Evolutionary conservation across 2,113 vertebrate species (phyloP).

Genomic region (Pavo muticus): DNA sequence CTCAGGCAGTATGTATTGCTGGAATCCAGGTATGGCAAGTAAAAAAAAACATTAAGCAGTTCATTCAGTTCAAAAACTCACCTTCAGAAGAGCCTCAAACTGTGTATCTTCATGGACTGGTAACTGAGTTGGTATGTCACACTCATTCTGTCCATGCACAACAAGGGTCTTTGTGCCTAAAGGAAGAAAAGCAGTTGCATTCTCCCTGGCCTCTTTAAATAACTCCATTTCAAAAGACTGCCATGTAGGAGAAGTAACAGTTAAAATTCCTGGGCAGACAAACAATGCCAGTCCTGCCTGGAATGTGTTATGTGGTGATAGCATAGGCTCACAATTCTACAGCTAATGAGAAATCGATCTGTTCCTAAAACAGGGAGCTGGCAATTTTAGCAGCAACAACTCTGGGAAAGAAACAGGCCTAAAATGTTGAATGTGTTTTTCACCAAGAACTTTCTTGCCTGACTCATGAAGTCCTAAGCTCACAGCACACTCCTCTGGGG

Average conservation of each 20-base stretch:
- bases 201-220: neutral
- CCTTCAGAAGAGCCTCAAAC: conserved; percentile 97
- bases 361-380: neutral
- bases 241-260: neutral
- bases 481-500: neutral
- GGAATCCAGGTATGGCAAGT: neutral
- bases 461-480: neutral
- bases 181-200: conserved; percentile 37
- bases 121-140: conserved; percentile 97
- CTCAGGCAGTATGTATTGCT: neutral
- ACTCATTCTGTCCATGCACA: conserved; percentile 98
- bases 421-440: conserved; percentile 9
- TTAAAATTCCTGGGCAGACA: neutral
- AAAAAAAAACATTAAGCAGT: neutral
- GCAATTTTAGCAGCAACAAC: neutral
- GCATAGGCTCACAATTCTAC: neutral
- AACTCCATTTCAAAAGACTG: neutral
- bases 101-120: conserved; percentile 99
- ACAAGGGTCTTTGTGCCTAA: conserved; percentile 97
- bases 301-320: neutral
- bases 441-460: conserved; percentile 35
- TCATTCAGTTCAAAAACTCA: neutral
- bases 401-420: neutral
- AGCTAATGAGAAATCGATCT: neutral
- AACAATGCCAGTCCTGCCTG: neutral